Conservation (phyloP, 1,140 invertebrate genomes). For the Lasioglossum baleicum region DNA sequence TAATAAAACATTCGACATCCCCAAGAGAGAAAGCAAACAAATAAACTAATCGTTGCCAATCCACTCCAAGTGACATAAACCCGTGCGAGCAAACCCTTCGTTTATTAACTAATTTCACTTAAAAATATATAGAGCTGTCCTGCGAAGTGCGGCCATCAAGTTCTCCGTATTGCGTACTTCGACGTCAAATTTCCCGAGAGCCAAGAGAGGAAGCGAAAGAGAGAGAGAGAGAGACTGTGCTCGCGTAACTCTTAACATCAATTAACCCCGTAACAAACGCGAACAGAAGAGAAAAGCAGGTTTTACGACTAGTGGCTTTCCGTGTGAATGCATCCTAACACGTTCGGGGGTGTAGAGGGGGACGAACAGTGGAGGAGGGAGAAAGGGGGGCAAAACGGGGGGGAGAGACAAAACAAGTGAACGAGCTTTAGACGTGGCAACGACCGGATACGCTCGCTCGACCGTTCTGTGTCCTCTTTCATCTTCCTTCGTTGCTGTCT, state of each 20-base stretch:
- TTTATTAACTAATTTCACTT: no score
- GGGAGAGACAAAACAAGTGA: constrained; percentile 75
- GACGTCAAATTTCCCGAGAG: constrained; percentile 10
- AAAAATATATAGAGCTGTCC: neutral
- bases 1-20: no score
- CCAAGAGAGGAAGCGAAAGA: no score
- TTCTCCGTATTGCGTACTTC: neutral
- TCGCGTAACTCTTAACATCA: constrained; percentile 22
- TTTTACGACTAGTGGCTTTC: constrained; percentile 45
- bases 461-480: constrained; percentile 54
- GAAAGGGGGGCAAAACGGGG: neutral
- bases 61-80: no score
- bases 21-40: no score
- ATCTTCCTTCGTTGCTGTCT: constrained; percentile 26
- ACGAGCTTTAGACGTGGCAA: constrained; percentile 76
- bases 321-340: constrained; percentile 56
- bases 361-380: neutral
- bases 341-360: constrained; percentile 8
- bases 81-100: no score
- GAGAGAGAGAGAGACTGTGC: no score
- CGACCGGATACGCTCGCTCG: constrained; percentile 75
- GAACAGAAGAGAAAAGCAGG: constrained; percentile 36
- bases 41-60: no score
- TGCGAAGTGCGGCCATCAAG: neutral
- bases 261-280: constrained; percentile 40